Conservation (phyloP, 2,888 invertebrate genomes). For the Eledona agricola region DNA sequence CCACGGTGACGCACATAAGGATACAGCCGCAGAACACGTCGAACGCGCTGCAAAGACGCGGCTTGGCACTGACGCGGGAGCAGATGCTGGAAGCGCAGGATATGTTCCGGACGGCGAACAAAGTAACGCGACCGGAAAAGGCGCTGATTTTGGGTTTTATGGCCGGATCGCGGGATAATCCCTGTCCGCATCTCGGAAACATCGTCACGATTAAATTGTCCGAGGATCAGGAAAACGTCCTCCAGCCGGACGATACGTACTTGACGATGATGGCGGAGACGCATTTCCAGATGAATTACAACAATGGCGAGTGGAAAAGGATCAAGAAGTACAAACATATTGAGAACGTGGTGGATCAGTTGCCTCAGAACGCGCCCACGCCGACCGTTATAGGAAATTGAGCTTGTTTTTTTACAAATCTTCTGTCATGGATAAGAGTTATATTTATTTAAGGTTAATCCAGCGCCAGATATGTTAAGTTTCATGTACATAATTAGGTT, state of each 20-base stretch:
- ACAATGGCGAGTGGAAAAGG: constrained; percentile 96
- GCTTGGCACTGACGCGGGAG: constrained; percentile 82
- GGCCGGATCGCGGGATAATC: constrained; percentile 98
- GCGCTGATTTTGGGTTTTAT: constrained; percentile 97
- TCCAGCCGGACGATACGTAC: constrained; percentile 84
- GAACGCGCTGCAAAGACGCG: constrained; percentile 69
- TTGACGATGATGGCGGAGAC: constrained; percentile 86
- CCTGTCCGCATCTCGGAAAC: constrained; percentile 96
- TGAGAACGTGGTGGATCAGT: constrained; percentile 63
- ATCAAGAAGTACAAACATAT: constrained; percentile 89
- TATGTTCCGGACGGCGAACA: constrained; percentile 96
- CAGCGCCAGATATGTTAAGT: too few species aligned
- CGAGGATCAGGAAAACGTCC: constrained; percentile 88
- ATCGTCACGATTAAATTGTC: constrained; percentile 95
- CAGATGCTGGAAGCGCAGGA: constrained; percentile 97
- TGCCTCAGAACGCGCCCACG: constrained; percentile 57
- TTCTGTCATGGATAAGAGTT: too few species aligned
- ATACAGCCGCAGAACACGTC: constrained; percentile 65
- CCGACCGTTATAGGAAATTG: constrained; percentile 35
- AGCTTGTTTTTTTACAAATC: too few species aligned
- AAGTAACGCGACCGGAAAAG: constrained; percentile 95
- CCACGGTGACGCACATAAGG: constrained; percentile 65
- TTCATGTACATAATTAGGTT: too few species aligned
- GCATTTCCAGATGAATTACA: constrained; percentile 98
- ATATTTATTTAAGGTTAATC: too few species aligned